Evolutionary conservation across 2,113 vertebrate species (phyloP), one percentile per base, ranked within the genome.

Genomic region (Collichthys lucidus): DNA sequence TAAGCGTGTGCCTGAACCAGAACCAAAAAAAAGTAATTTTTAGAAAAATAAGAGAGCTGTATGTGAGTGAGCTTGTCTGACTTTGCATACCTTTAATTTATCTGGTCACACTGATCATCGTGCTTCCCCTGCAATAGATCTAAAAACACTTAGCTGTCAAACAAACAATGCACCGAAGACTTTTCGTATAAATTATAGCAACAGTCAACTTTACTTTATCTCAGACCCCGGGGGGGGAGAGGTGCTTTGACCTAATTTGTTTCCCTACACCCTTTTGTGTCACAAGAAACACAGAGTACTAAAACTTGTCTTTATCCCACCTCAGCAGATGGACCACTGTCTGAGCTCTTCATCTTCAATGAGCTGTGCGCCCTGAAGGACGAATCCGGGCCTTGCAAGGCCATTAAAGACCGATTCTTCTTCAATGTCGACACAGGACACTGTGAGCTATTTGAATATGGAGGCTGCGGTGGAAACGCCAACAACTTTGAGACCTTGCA

Each of bases 401-500:
- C 96, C n/a, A 62, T 95, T 14, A 92, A 94, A 22, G 74, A 82
- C 0, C 94, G 94, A 0, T 98, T 90, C 72, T 97, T 95, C 91
- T 99, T 97, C 89, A 93, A 96, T 2, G 85, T 96, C 3, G 92
- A 94, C 66, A 95, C 94, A 0, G 92, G 68, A 0, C 80, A 47
- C 24, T 99, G 98, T 44, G 94, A 97, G 84, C 20, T 19, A 0
- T 99, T 99, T 74, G 93, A 95, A 3, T 99, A 96, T 0, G 97
- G 97, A 2, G 98, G 98, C n/a, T 99, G 98, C n/a, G 72, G 90
- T 0, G 98, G 98, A 65, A 99, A 99, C 56, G 73, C 86, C 49
- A 99, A 99, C 94, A 97, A 97, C 78, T 99, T 98, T 29, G 59
- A 86, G 2, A 97, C 92, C 0, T 1, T 95, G 77, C 94, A 96